Evolutionary conservation across 2,888 invertebrate genomes (phyloP).

Genomic region (Heliconius cydno): DNA sequence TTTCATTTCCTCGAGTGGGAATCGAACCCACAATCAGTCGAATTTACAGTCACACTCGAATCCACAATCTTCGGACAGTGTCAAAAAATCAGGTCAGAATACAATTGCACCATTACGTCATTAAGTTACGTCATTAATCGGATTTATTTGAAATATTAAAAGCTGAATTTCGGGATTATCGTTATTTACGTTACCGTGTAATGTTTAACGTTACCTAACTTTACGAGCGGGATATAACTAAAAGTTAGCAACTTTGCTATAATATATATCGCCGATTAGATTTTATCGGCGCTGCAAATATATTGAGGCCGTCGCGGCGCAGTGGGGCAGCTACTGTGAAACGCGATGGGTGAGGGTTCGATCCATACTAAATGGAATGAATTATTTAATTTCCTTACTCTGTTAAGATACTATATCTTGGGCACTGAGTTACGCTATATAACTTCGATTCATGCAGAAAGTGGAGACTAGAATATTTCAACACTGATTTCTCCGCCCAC

Average conservation of each 20-base stretch:
- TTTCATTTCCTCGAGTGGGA: too few relatives aligned
- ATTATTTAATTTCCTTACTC: background rate
- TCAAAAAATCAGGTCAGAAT: background rate
- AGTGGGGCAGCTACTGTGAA: too few relatives aligned
- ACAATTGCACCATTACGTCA: background rate
- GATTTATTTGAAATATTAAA: conserved; percentile 2
- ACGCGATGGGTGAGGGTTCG: too few relatives aligned
- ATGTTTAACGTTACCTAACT: background rate
- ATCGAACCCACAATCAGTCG: too few relatives aligned
- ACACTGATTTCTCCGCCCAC: background rate
- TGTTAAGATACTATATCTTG: too few relatives aligned
- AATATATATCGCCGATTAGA: conserved; percentile 15
- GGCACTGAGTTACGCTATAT: background rate
- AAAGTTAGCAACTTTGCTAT: conserved; percentile 5
- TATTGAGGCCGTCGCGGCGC: background rate
- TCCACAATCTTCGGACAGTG: background rate
- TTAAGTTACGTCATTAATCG: background rate
- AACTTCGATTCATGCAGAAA: background rate
- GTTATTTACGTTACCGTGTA: conserved; percentile 8
- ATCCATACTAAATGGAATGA: background rate
- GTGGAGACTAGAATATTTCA: background rate
- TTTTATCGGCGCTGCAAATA: conserved; percentile 11
- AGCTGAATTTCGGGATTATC: conserved; percentile 4
- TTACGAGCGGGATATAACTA: conserved; percentile 1
- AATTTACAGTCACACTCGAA: background rate